A percentile compares a stretch with the other conserved stretches of the same genome.
Conservation (phyloP, 2,797 vertebrate species). For the Mus spretus region DNA sequence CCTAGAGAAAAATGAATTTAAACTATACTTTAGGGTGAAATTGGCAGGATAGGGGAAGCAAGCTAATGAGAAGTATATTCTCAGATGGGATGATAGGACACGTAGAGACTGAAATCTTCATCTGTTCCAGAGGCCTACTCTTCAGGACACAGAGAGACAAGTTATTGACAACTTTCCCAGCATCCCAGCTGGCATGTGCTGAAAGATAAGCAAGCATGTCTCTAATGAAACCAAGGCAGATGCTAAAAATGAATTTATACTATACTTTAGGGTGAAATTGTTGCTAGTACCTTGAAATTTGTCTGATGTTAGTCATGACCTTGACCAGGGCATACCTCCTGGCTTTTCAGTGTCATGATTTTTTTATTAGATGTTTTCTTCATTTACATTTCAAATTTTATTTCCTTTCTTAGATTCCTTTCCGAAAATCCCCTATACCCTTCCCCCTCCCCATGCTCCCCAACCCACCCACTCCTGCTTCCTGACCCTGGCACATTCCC, state of each 20-base stretch:
- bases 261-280: too few species aligned
- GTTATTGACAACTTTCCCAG: background rate
- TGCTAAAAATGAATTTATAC: background rate
- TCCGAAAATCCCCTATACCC: too few species aligned
- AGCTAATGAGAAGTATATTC: background rate
- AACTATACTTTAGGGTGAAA: background rate
- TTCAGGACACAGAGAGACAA: background rate
- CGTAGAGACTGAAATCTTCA: background rate
- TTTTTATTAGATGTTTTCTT: too few species aligned
- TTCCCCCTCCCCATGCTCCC: too few species aligned
- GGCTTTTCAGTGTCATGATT: background rate
- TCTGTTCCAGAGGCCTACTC: background rate
- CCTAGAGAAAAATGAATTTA: background rate
- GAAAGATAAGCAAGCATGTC: background rate
- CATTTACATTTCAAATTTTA: too few species aligned
- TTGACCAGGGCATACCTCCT: background rate
- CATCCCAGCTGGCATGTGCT: background rate
- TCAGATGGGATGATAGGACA: background rate
- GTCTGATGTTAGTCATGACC: background rate
- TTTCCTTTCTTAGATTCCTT: too few species aligned
- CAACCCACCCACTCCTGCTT: too few species aligned
- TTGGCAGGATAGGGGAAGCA: background rate
- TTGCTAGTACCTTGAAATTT: background rate
- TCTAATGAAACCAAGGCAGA: conserved; percentile 2
- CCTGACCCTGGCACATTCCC: too few species aligned